These are phyloP conservation scores for Dione vanillae DNA, from an alignment of 2,888 invertebrate genomes.

Conservation along the genomic window DNA sequence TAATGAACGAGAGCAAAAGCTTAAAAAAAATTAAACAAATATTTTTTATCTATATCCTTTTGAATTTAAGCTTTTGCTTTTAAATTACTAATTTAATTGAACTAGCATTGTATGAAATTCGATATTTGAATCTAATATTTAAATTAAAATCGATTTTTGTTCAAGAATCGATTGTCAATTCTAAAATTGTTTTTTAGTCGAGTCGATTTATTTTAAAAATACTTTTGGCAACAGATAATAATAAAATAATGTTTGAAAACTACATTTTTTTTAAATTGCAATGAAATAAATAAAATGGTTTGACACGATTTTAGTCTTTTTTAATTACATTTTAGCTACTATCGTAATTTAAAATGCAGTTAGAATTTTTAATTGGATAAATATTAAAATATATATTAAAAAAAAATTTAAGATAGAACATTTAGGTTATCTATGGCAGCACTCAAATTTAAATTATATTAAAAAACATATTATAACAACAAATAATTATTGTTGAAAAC, in stretches of 20 bases:
- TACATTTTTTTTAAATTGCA: background rate
- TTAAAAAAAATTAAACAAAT: background rate
- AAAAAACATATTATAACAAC: background rate
- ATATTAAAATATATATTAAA: background rate
- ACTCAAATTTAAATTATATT: constrained; percentile 1
- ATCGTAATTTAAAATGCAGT: background rate
- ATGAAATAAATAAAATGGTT: background rate
- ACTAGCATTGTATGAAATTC: constrained; percentile 3
- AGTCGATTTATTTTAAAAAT: background rate
- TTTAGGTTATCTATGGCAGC: background rate
- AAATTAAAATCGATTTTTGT: constrained; percentile 19
- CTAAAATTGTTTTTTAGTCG: background rate
- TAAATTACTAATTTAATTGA: background rate
- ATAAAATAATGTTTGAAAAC: background rate
- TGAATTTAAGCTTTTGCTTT: constrained; percentile 4
- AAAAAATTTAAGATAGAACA: background rate
- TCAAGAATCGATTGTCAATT: background rate
- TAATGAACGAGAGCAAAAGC: background rate
- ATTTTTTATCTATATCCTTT: background rate
- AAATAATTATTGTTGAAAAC: background rate
- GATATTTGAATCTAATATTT: background rate
- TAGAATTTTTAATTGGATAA: no score
- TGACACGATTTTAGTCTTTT: background rate
- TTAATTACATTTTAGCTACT: background rate
- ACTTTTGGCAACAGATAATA: constrained; percentile 10